Percentiles rank a stretch among this genome's conserved stretches.
Evolutionary conservation across 1,140 invertebrate species (phyloP).

Genomic region (Andrena cerasifolii): DNA sequence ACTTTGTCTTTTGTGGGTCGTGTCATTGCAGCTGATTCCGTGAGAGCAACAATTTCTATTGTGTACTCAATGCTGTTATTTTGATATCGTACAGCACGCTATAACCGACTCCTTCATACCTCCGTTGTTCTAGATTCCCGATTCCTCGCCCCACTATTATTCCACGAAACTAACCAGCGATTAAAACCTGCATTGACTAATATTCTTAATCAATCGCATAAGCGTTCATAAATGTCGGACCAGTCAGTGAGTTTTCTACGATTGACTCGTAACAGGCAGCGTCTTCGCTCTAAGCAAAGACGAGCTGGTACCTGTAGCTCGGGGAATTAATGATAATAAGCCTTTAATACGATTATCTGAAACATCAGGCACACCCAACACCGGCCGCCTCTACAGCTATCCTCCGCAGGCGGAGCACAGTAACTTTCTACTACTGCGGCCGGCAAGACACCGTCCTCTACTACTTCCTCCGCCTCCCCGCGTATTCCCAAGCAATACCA

Average conservation of each 20-base stretch:
- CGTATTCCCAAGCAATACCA: too few relatives aligned
- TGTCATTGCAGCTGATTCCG: conserved; percentile 48
- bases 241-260: too few relatives aligned
- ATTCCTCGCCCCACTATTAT: too few relatives aligned
- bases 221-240: too few relatives aligned
- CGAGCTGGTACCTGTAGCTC: too few relatives aligned
- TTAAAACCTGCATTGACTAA: too few relatives aligned
- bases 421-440: conserved; percentile 30
- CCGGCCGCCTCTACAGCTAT: conserved; percentile 9
- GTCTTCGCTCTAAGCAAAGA: too few relatives aligned
- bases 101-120: too few relatives aligned
- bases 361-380: conserved; percentile 34
- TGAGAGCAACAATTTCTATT: conserved; percentile 47
- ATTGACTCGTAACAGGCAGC: too few relatives aligned
- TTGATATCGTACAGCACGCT: not conserved
- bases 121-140: too few relatives aligned
- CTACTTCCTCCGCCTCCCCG: not conserved
- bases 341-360: not conserved
- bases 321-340: not conserved
- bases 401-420: conserved; percentile 8
- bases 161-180: too few relatives aligned
- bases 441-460: not conserved
- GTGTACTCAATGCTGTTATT: not conserved
- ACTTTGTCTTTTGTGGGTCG: conserved; percentile 65
- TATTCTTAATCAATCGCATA: too few relatives aligned